Evolutionary conservation across 1,140 invertebrate species (phyloP).

Genomic region (Tetramorium parvispinum): DNA sequence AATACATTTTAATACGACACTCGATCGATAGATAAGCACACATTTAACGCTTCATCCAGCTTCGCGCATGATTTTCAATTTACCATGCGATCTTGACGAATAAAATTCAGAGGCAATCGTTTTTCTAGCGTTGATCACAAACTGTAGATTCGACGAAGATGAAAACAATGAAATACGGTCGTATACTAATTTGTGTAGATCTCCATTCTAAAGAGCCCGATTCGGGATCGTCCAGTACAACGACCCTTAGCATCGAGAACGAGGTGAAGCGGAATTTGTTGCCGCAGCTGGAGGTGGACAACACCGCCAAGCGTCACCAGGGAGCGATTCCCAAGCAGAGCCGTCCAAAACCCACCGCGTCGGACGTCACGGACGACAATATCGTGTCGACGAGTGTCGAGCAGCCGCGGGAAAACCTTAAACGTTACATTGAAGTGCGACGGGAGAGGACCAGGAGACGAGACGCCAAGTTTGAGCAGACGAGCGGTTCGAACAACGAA

Average conservation of each 20-base stretch:
- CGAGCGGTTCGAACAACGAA: slow-evolving; percentile 88
- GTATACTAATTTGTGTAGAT: slow-evolving; percentile 71
- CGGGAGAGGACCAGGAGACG: slow-evolving; percentile 81
- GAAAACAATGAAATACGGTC: background rate
- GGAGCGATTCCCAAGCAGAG: slow-evolving; percentile 91
- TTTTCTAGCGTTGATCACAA: background rate
- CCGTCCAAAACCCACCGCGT: slow-evolving; percentile 73
- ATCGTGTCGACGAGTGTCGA: slow-evolving; percentile 43
- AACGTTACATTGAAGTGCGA: slow-evolving; percentile 84
- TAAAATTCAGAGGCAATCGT: background rate
- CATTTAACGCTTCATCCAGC: slow-evolving; percentile 18
- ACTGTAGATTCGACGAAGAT: background rate
- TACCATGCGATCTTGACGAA: background rate
- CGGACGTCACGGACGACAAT: slow-evolving; percentile 62
- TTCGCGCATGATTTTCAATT: slow-evolving; percentile 20
- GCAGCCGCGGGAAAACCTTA: slow-evolving; percentile 65
- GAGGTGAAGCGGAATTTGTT: slow-evolving; percentile 84
- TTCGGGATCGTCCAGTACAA: slow-evolving; percentile 86
- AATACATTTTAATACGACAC: background rate
- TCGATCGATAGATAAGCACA: background rate
- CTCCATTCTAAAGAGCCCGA: slow-evolving; percentile 84
- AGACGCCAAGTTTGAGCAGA: slow-evolving; percentile 84
- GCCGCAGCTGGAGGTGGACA: slow-evolving; percentile 79
- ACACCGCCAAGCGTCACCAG: slow-evolving; percentile 84
- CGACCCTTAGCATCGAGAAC: slow-evolving; percentile 86